Evolutionary conservation across 1,140 invertebrate species (phyloP).

Genomic region (Maconellicoccus hirsutus): DNA sequence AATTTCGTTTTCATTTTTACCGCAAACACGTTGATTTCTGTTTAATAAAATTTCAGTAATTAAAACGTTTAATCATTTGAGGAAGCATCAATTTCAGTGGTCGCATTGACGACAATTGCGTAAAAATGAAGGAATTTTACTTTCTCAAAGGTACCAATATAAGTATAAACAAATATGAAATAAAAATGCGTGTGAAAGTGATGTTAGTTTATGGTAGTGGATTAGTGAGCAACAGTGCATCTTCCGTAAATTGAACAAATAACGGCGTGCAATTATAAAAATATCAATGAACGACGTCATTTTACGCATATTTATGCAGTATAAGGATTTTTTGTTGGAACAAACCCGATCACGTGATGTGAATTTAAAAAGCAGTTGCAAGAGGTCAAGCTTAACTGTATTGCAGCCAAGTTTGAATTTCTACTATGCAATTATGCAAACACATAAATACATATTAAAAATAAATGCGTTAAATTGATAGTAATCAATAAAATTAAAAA

Average conservation of each 20-base stretch:
- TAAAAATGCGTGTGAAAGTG: conserved; percentile 8
- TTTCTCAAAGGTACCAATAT: background rate
- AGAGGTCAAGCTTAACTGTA: too few relatives aligned
- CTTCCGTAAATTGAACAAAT: background rate
- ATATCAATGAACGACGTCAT: background rate
- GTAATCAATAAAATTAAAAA: too few relatives aligned
- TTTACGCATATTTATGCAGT: background rate
- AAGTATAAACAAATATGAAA: background rate
- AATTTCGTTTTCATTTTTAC: background rate
- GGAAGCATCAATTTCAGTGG: background rate
- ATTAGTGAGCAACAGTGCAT: background rate
- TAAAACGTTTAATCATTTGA: background rate
- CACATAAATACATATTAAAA: too few relatives aligned
- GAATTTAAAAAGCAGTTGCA: too few relatives aligned
- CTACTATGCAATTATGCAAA: too few relatives aligned
- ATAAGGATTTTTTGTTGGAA: too few relatives aligned
- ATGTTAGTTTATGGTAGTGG: background rate
- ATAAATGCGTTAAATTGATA: too few relatives aligned
- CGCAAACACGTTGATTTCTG: background rate
- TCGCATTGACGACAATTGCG: background rate
- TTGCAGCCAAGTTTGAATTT: too few relatives aligned
- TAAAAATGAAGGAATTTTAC: background rate
- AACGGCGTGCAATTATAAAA: background rate
- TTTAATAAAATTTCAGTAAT: background rate
- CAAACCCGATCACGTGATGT: too few relatives aligned